Evolutionary conservation across 2,797 vertebrate genomes (phyloP).

Genomic region (Nannoperca obscura): DNA sequence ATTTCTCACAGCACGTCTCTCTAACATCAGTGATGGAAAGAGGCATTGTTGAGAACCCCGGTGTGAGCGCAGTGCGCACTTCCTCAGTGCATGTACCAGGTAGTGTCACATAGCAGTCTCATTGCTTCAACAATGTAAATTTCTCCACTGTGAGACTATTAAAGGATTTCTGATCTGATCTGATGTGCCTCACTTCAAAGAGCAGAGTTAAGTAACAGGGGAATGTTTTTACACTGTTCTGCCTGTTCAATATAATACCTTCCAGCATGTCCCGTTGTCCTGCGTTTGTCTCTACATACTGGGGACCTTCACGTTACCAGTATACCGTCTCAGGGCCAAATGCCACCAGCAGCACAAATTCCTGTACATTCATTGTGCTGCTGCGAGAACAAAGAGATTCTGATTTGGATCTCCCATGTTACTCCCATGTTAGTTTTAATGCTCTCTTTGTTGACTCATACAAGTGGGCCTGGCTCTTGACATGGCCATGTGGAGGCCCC

Average conservation of each 20-base stretch:
- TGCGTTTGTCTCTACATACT: background rate
- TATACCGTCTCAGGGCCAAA: background rate
- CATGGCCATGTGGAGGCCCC: slow-evolving; percentile 76
- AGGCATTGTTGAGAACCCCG: slow-evolving; percentile 31
- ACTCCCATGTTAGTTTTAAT: slow-evolving; percentile 69
- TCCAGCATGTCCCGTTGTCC: background rate
- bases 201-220: background rate
- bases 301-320: background rate
- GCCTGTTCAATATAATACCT: background rate
- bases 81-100: slow-evolving; percentile 24
- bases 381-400: slow-evolving; percentile 37
- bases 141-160: too few species aligned
- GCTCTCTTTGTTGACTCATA: slow-evolving; percentile 72
- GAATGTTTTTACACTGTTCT: background rate
- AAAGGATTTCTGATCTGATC: too few species aligned
- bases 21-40: slow-evolving; percentile 33
- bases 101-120: slow-evolving; percentile 53
- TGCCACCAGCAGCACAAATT: slow-evolving; percentile 13
- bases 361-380: slow-evolving; percentile 19
- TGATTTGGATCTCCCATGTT: slow-evolving; percentile 48
- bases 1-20: slow-evolving; percentile 13
- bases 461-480: slow-evolving; percentile 71
- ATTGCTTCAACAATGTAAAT: slow-evolving; percentile 11
- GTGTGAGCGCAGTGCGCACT: slow-evolving; percentile 22
- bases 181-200: slow-evolving; percentile 21